These are phyloP conservation scores for Nematolebias whitei DNA, from an alignment of 2,113 vertebrate species.

Conservation along the genomic window DNA sequence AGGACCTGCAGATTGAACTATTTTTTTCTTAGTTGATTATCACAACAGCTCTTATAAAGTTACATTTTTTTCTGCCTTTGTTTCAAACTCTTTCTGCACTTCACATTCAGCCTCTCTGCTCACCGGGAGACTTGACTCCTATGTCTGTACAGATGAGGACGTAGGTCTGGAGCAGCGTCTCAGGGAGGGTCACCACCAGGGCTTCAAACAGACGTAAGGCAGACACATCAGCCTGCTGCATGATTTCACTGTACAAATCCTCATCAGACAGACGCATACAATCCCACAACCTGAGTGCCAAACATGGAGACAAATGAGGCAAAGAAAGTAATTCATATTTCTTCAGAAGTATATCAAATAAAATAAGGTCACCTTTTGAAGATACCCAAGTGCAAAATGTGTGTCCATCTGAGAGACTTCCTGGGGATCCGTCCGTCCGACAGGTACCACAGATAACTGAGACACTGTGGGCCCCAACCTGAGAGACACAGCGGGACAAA, in stretches of 20 bases:
- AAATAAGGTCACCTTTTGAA: constrained; percentile 81
- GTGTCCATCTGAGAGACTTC: constrained; percentile 74
- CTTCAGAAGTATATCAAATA: neutral
- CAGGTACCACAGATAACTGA: constrained; percentile 85
- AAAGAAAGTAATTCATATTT: neutral
- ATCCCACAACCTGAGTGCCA: constrained; percentile 82
- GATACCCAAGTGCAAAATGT: constrained; percentile 86
- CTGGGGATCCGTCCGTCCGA: constrained; percentile 68
- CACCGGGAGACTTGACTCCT: constrained; percentile 73
- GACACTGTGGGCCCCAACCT: constrained; percentile 79
- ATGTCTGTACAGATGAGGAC: constrained; percentile 79
- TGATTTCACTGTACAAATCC: constrained; percentile 53
- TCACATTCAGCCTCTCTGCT: neutral
- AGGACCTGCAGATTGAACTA: too few relatives aligned
- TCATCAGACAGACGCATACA: constrained; percentile 34
- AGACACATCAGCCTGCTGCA: constrained; percentile 80
- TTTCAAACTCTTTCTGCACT: too few relatives aligned
- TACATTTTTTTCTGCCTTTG: neutral
- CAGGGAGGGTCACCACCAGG: constrained; percentile 83
- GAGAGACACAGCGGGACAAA: constrained; percentile 24
- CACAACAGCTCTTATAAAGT: neutral
- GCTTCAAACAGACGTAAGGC: constrained; percentile 84
- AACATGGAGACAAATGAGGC: too few relatives aligned
- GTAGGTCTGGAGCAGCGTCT: constrained; percentile 84
- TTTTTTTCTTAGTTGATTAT: too few relatives aligned